phyloP scores from a whole-genome alignment of 2,113 vertebrate species.

The Herpailurus yagouaroundi region DNA sequence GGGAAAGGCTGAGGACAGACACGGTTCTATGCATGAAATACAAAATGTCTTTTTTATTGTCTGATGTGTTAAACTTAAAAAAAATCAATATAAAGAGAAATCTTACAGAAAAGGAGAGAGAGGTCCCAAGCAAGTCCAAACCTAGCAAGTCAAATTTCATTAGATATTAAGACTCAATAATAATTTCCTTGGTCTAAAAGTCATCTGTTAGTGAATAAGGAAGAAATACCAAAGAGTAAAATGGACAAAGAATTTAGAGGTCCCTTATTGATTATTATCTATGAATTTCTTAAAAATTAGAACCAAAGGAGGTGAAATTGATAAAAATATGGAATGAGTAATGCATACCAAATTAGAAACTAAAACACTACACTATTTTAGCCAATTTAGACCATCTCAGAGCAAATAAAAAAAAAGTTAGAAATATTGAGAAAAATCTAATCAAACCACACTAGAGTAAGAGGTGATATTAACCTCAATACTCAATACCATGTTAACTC shows the following conservation, averaged over 20 bases:
- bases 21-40: background rate
- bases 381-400: background rate
- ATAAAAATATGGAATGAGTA: background rate
- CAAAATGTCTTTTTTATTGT: background rate
- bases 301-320: background rate
- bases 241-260: background rate
- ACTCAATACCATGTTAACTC: background rate
- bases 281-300: background rate
- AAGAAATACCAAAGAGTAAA: conserved; percentile 24
- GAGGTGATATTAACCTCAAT: background rate
- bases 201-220: background rate
- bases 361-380: background rate
- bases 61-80: background rate
- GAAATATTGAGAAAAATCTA: background rate
- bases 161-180: background rate
- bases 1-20: background rate
- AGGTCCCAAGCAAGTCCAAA: background rate
- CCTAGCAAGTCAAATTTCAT: background rate
- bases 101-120: background rate
- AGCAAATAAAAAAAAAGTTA: background rate
- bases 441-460: background rate
- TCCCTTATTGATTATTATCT: background rate
- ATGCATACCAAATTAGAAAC: background rate
- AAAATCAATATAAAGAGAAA: background rate
- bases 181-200: background rate